Base-by-base conservation (phyloP, 1,140 invertebrate species). In the Drosophila persimilis region DNA sequence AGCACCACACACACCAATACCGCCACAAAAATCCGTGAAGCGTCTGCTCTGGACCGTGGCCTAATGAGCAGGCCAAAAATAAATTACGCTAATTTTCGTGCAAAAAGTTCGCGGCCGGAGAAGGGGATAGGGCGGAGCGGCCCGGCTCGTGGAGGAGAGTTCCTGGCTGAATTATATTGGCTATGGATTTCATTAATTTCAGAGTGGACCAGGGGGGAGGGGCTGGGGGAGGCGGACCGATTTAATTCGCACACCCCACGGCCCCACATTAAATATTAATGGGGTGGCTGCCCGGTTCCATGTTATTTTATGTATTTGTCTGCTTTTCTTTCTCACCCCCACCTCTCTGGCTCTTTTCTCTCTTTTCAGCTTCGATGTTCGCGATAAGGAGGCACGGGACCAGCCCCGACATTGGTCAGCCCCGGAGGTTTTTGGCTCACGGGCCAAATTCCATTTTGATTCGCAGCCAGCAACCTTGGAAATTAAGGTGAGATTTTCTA, bases 391-490 rank as follows among this genome's bases (percentile, higher is more conserved):
- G 55, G 92, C 95, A 60, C 93, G 93, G 20, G 93, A 94, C 77
- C 94, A 94, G 55, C 95, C 94, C 11, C 91, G 94, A 7, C 96
- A 97, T 91, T 95, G 95, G 94, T 96, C 95, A 29, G 94, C 95
- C 52, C 93, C 95, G 26, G 94, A 95, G 80, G 95, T 96, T 73
- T 97, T 97, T 91, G 96, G 96, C 39, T 94, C 95, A 44, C 93
- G 96, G 61, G 96, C 96, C 44, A 95, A 95, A 92, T 97, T 97
- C 92, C 93, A 94, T 57, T 94, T 95, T 41, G 93, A 94, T 46
- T 94, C 94, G 24, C 92, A 94, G 55, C 95, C 95, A 45, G 96
- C 96, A 50, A 94, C 95, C 54, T 93, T 97, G 67, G 93, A 95
- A 73, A 92, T 91, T 71, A 91, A 91, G 88, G 90, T 91, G 72